Base-by-base conservation (phyloP, 1,140 invertebrate genomes). In the Bombus huntii region DNA sequence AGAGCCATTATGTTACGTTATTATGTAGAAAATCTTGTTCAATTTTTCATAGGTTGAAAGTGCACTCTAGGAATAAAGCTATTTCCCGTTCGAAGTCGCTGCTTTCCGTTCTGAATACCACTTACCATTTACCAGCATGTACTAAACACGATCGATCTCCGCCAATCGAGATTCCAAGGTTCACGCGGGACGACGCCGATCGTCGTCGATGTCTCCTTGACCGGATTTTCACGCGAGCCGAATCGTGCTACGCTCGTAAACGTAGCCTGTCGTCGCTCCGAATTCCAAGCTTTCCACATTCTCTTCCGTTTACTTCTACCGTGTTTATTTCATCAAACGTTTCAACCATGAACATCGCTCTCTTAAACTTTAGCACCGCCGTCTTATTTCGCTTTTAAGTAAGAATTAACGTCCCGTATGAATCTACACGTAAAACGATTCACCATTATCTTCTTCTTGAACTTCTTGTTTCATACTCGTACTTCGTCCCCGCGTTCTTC, bases 61-160 rank as follows among this genome's bases (percentile, higher is more conserved):
- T 18, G 25, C 3, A 44, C 37, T 13, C 37, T 25, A n/a, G 10
- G 9, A 73, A 73, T n/a, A 47, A 73, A 73, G 42, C 22, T 18
- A 15, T 53, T 42, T 31, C 18, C 34, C 10, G 31, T 34, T 47
- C 39, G 44, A 76, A 68, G n/a, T 53, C 72, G 13, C 47, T 47
- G 44, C 18, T 34, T 76, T 76, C 66, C 25, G 81, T 22, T 68
- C 4, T 47, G 53, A 39, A 70, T 15, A 10, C 6, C 39, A 42
- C 18, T 47, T 34, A 28, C 53, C 57, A 44, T 82, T 82, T 53
- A 66, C 18, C 59, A 42, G n/a, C 37, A 15, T 4, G 59, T n/a
- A 42, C 13, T 53, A 66, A 70, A 44, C 65, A 71, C 82, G 83
- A 88, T 85, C 86, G 79, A 87, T 84, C 66, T 42, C 73, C 44